Evolutionary conservation across 2,113 vertebrate genomes (phyloP), one percentile per base, ranked within the genome.

Genomic region (Bufo gargarizans): DNA sequence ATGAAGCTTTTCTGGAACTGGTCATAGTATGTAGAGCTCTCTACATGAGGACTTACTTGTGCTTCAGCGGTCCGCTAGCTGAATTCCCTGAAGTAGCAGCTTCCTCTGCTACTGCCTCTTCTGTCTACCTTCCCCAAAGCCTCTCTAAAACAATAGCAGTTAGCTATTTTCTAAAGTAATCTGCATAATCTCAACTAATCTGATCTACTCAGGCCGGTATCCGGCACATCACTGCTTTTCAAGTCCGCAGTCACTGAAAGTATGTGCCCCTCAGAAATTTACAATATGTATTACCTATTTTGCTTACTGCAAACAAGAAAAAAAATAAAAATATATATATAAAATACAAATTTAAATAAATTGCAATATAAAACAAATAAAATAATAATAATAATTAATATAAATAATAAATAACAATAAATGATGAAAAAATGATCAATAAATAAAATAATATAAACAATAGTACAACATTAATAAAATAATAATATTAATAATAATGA

Each of bases 121-220:
- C 59, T 76, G 33, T 10, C 45, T 89, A 87, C 33, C 20, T 76
- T 86, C 78, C 72, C 81, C 89, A 88, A 90, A 92, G 91, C 93
- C 88, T 91, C 92, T 93, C 90, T 89, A 90, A 88, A 90, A 89
- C 91, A 93, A 91, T 84, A 92, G 93, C 91, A 89, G 85, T 88
- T 86, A 92, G 93, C 94, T 90, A 91, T 93, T 92, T 95, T 97
- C 97, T 98, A 97, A 97, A 96, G 94, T 94, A 93, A 94, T 93
- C 94, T 87, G 89, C 87, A 90, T 96, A 96, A 97, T 96, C 94
- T 95, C 93, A 90, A 55, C 85, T 97, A 96, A 98, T 96, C 92
- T 94, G 95, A 97, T 98, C 96, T 96, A 92, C 88, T 72, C 84
- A 81, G 78, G 43, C 80, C 88, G 78, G 56, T 84, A 86, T 86